Conservation (phyloP, 2,113 vertebrate species). For the Circaetus gallicus region DNA sequence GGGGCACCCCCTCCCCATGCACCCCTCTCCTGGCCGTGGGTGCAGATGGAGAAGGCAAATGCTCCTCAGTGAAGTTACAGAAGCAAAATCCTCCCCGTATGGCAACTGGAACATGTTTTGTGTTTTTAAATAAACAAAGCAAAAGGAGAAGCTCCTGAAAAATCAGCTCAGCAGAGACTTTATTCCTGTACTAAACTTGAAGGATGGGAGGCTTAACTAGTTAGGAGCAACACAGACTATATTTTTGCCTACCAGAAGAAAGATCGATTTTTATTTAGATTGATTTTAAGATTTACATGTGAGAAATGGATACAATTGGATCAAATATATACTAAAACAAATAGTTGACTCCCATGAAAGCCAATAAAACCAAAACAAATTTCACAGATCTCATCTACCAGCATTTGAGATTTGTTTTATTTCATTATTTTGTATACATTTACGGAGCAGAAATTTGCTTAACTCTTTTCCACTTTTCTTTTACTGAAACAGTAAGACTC, state of each 20-base stretch:
- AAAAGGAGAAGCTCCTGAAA: constrained; percentile 81
- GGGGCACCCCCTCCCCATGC: not conserved
- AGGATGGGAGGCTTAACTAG: constrained; percentile 56
- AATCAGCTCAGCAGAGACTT: constrained; percentile 76
- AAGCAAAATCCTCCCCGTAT: constrained; percentile 68
- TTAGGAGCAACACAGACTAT: constrained; percentile 55
- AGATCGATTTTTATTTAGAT: constrained; percentile 84
- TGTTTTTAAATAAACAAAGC: constrained; percentile 48
- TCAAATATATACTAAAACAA: constrained; percentile 83
- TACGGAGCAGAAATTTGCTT: constrained; percentile 71
- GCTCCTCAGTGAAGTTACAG: constrained; percentile 53
- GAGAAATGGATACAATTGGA: constrained; percentile 81
- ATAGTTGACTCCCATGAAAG: constrained; percentile 79
- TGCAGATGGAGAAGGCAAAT: constrained; percentile 74
- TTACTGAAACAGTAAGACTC: constrained; percentile 74
- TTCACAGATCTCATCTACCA: constrained; percentile 75
- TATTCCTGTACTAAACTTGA: constrained; percentile 53
- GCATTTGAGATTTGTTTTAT: constrained; percentile 74
- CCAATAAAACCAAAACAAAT: constrained; percentile 78
- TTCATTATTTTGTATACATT: constrained; percentile 75
- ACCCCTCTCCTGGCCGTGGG: not conserved
- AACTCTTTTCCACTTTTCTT: constrained; percentile 61
- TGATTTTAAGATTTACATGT: constrained; percentile 84
- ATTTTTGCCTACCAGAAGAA: constrained; percentile 66
- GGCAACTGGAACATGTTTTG: constrained; percentile 69